These are phyloP conservation scores for Microplitis demolitor DNA, from an alignment of 1,140 invertebrate genomes.

Conservation along the genomic window DNA sequence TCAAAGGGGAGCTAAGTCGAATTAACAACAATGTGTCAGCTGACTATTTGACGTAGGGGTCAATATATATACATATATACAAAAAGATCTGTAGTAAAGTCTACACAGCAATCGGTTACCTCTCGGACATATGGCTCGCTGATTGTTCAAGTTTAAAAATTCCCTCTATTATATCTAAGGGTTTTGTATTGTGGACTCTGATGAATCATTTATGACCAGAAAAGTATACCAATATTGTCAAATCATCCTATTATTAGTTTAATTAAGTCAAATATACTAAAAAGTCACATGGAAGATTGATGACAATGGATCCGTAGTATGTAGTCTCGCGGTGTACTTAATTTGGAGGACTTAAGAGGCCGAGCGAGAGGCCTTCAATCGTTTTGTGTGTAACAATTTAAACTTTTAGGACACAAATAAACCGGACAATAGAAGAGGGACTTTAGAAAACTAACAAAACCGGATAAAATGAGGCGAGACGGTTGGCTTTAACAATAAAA, in stretches of 20 bases:
- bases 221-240: no score
- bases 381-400: not conserved
- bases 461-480: not conserved
- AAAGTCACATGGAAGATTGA: no score
- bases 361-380: not conserved
- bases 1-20: not conserved
- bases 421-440: not conserved
- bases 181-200: not conserved
- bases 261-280: no score
- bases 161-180: not conserved
- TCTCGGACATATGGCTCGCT: conserved; percentile 14
- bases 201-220: not conserved
- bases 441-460: not conserved
- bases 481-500: conserved; percentile 5
- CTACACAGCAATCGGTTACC: not conserved
- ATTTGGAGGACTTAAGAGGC: no score
- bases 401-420: not conserved
- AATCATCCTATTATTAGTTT: no score
- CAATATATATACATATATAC: not conserved
- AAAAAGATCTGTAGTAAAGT: not conserved
- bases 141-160: conserved; percentile 7
- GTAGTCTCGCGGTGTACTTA: not conserved
- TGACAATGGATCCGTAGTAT: no score
- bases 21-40: conserved; percentile 8
- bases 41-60: conserved; percentile 14